phyloP scores from a whole-genome alignment of 2,888 invertebrate species.

The Phortica okadai region DNA sequence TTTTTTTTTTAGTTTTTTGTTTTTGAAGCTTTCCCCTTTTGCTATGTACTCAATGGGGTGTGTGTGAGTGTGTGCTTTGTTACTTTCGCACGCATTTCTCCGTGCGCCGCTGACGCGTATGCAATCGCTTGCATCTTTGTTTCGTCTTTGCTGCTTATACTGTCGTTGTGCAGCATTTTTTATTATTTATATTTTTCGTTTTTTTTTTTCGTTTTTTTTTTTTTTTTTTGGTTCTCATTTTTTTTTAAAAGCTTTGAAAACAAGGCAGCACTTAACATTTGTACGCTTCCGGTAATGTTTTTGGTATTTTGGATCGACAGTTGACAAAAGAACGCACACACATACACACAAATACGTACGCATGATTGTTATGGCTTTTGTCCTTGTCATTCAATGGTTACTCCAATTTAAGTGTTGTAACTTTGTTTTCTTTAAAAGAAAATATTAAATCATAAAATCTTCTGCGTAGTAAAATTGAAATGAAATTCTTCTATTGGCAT shows the following conservation, averaged over 20 bases:
- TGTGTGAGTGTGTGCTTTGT: background rate
- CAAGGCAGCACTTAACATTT: conserved; percentile 23
- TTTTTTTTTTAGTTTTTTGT: conserved; percentile 14
- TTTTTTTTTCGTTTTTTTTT: background rate
- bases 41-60: background rate
- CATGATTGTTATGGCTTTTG: background rate
- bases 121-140: background rate
- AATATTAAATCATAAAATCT: background rate
- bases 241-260: conserved; percentile 15
- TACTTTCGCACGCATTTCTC: background rate
- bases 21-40: background rate
- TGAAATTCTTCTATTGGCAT: background rate
- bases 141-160: background rate
- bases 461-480: background rate
- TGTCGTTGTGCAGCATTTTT: background rate
- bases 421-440: background rate
- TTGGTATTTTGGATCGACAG: conserved; percentile 7
- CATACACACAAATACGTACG: background rate
- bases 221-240: background rate
- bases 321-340: background rate
- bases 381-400: background rate
- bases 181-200: background rate
- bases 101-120: background rate
- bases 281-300: conserved; percentile 24
- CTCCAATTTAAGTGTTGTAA: background rate